A percentile compares a stretch with the other conserved stretches of the same genome.
Conservation (phyloP, 2,888 invertebrate genomes). For the Sceliomorpha sp. region DNA sequence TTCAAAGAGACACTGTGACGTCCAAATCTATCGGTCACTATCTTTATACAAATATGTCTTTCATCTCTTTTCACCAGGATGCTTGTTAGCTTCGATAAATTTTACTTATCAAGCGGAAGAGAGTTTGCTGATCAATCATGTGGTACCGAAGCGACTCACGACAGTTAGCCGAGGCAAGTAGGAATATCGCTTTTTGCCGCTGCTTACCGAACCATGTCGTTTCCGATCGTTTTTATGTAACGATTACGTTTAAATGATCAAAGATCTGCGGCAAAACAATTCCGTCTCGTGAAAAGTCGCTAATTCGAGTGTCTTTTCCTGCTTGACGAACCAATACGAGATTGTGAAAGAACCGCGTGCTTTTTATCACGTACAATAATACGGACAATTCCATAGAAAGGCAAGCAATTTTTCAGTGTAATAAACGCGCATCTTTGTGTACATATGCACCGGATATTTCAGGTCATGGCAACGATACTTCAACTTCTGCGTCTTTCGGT, state of each 20-base stretch:
- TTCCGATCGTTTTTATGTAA: constrained; percentile 33
- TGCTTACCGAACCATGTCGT: constrained; percentile 18
- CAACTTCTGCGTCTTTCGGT: too few relatives aligned
- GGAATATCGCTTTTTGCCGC: constrained; percentile 40
- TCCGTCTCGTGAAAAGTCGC: constrained; percentile 19
- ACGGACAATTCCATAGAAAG: too few relatives aligned
- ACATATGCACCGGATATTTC: too few relatives aligned
- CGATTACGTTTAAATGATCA: constrained; percentile 29
- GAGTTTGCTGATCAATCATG: constrained; percentile 34
- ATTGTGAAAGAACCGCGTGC: too few relatives aligned
- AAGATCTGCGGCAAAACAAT: constrained; percentile 37
- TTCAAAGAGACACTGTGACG: constrained; percentile 14
- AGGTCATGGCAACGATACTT: too few relatives aligned
- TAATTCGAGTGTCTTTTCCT: constrained; percentile 30
- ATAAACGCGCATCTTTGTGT: too few relatives aligned
- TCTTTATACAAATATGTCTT: constrained; percentile 43
- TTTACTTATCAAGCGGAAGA: constrained; percentile 38
- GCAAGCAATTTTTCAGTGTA: too few relatives aligned
- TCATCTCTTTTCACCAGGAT: constrained; percentile 19
- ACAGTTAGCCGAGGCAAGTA: constrained; percentile 12
- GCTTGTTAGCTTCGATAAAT: constrained; percentile 11
- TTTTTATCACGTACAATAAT: too few relatives aligned
- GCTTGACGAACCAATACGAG: too few relatives aligned
- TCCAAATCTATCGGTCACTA: constrained; percentile 8
- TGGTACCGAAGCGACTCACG: constrained; percentile 8